Percentiles rank a stretch among this genome's conserved stretches.
phyloP scores from a whole-genome alignment of 2,888 invertebrate species.

The Papilio elwesi region DNA sequence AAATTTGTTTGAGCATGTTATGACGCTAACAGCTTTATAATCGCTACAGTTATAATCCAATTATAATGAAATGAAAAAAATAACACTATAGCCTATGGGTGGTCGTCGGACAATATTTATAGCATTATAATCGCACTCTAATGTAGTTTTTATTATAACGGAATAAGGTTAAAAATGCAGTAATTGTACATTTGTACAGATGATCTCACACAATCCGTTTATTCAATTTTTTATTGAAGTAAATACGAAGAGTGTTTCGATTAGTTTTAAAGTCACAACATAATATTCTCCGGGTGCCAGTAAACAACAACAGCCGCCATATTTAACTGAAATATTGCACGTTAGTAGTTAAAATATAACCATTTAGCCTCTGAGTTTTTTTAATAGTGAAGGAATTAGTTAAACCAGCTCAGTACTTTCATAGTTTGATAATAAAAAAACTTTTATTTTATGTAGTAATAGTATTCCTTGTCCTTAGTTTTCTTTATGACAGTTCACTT shows the following conservation, averaged over 20 bases:
- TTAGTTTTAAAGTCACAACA: not conserved
- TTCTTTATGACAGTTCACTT: too few species aligned
- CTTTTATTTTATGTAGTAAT: too few species aligned
- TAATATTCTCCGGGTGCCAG: not conserved
- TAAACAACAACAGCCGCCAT: too few species aligned
- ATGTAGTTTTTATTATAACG: not conserved
- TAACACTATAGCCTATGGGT: slow-evolving; percentile 22
- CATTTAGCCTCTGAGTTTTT: too few species aligned
- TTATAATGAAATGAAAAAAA: slow-evolving; percentile 14
- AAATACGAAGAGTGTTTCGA: not conserved
- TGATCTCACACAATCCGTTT: not conserved
- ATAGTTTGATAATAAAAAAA: too few species aligned
- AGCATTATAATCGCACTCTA: not conserved
- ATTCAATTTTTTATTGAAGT: not conserved
- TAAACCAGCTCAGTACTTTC: too few species aligned
- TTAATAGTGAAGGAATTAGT: too few species aligned
- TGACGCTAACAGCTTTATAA: not conserved
- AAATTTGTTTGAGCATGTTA: not conserved
- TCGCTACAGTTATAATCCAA: slow-evolving; percentile 28
- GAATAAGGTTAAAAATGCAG: not conserved
- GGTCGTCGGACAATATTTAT: slow-evolving; percentile 10
- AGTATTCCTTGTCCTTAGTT: too few species aligned
- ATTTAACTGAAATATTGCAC: too few species aligned
- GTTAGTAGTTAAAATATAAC: too few species aligned
- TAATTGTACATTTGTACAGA: not conserved